phyloP scores from a whole-genome alignment of 2,797 vertebrate species.

The Capromys pilorides region DNA sequence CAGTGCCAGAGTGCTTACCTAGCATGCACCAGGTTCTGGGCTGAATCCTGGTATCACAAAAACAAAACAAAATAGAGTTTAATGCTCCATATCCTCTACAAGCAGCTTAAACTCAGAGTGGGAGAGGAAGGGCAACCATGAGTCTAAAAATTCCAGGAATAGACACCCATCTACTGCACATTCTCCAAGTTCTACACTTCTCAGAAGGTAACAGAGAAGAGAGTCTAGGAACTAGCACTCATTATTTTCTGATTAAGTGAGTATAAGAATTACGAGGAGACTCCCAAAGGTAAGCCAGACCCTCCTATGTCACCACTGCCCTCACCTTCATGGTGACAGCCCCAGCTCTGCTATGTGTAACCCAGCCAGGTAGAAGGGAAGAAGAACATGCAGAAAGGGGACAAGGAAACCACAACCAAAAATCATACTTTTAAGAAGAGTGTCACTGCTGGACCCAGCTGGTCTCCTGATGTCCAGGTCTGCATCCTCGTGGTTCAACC shows the following conservation, averaged over 20 bases:
- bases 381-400: neutral
- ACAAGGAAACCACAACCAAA: neutral
- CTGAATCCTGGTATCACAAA: neutral
- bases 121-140: neutral
- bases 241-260: neutral
- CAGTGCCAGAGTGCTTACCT: neutral
- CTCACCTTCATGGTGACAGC: neutral
- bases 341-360: neutral
- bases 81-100: neutral
- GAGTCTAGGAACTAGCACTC: neutral
- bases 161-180: neutral
- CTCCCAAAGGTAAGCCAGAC: neutral
- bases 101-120: neutral
- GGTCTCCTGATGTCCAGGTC: neutral
- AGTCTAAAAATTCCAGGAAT: slow-evolving; percentile 12
- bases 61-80: neutral
- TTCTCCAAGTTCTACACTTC: neutral
- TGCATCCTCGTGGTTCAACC: too few species aligned
- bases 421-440: neutral
- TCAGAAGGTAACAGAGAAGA: neutral
- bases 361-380: neutral
- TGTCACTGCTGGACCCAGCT: neutral
- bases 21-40: neutral
- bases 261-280: neutral
- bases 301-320: neutral